A percentile compares a stretch with the other conserved stretches of the same genome.
phyloP scores from a whole-genome alignment of 2,797 vertebrate species.

The Pyrrhura leucotis region DNA sequence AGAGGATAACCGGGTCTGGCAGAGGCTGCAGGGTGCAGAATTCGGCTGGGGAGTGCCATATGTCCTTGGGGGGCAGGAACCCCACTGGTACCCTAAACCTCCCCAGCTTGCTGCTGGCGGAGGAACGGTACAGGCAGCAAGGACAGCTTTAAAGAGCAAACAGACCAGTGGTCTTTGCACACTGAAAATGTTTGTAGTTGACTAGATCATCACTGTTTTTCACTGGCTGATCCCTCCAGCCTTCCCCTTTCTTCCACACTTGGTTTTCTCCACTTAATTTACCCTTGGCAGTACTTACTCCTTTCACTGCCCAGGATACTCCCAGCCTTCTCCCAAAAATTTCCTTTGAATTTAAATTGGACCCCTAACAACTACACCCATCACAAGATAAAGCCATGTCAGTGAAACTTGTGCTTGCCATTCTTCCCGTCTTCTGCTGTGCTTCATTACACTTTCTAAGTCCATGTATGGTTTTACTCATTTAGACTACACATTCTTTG shows the following conservation, averaged over 20 bases:
- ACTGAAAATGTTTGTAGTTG: neutral
- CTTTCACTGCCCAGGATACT: neutral
- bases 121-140: neutral
- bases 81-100: rapidly evolving
- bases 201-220: neutral
- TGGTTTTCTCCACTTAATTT: neutral
- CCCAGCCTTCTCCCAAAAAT: neutral
- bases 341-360: neutral
- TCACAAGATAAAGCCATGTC: neutral
- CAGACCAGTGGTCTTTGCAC: neutral
- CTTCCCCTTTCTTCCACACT: neutral
- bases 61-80: neutral
- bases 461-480: neutral
- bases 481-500: neutral
- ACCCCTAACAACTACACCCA: neutral
- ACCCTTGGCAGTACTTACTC: neutral
- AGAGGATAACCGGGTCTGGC: neutral
- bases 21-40: neutral
- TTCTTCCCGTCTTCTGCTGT: neutral
- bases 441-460: neutral
- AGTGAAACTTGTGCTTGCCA: neutral
- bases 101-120: rapidly evolving
- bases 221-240: neutral
- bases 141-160: neutral
- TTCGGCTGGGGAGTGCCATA: neutral